Conservation (phyloP, 2,888 invertebrate genomes). For the Smittia sp. region DNA sequence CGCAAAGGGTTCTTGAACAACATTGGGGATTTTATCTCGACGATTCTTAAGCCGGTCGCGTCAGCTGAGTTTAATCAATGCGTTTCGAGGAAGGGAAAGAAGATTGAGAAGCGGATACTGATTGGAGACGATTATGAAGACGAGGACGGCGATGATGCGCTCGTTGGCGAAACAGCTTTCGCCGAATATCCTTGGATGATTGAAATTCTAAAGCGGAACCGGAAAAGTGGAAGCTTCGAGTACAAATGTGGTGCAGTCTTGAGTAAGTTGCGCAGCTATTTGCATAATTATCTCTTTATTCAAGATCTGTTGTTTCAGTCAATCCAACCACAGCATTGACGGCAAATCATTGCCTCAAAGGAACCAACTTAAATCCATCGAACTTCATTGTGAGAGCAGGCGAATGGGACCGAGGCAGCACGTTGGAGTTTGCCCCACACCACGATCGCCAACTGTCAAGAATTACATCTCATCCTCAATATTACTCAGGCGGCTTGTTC, state of each 20-base stretch:
- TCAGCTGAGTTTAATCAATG: neutral
- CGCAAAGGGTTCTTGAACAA: neutral
- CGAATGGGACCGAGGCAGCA: slow-evolving; percentile 75
- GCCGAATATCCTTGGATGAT: slow-evolving; percentile 36
- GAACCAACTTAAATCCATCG: slow-evolving; percentile 69
- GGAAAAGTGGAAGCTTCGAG: slow-evolving; percentile 3
- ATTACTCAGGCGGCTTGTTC: slow-evolving; percentile 61
- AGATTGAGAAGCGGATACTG: slow-evolving; percentile 23
- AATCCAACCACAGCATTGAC: slow-evolving; percentile 18
- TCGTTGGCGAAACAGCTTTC: neutral
- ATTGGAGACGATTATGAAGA: neutral
- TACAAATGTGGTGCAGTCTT: slow-evolving; percentile 38
- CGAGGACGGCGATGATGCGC: slow-evolving; percentile 11
- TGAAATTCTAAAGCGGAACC: slow-evolving; percentile 18
- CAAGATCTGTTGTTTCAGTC: no score
- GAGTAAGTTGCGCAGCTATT: neutral
- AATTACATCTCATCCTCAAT: slow-evolving; percentile 52
- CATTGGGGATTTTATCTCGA: slow-evolving; percentile 3
- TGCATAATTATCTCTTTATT: no score
- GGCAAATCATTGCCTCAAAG: slow-evolving; percentile 23
- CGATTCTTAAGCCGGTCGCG: slow-evolving; percentile 9
- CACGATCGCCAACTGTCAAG: slow-evolving; percentile 62
- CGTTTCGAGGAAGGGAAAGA: slow-evolving; percentile 18
- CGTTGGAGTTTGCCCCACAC: slow-evolving; percentile 63
- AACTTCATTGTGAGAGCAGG: slow-evolving; percentile 60